phyloP scores from a whole-genome alignment of 1,140 invertebrate species.

The Lasaia peninsularis region DNA sequence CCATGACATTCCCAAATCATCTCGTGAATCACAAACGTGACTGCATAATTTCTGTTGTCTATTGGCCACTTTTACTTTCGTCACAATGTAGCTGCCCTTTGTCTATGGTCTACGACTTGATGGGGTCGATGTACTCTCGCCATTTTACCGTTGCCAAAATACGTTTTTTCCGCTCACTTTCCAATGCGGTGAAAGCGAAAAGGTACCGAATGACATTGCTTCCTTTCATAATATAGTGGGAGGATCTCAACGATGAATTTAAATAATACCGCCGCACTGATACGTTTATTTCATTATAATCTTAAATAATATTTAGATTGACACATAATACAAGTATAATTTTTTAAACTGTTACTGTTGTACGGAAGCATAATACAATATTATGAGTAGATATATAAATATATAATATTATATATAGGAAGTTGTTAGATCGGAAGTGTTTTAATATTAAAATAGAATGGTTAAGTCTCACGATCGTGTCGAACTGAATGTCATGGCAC shows the following conservation, averaged over 20 bases:
- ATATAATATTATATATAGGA: conserved; percentile 53
- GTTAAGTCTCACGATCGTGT: conserved; percentile 44
- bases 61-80: conserved; percentile 66
- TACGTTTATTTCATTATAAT: neutral
- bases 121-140: conserved; percentile 60
- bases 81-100: conserved; percentile 62
- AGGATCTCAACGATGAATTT: conserved; percentile 51
- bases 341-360: neutral
- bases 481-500: conserved; percentile 64
- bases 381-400: neutral
- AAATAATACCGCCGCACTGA: conserved; percentile 40
- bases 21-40: conserved; percentile 65
- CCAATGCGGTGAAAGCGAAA: conserved; percentile 76
- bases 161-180: conserved; percentile 76
- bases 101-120: conserved; percentile 65
- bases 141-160: conserved; percentile 74
- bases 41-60: conserved; percentile 36
- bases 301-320: too few relatives aligned
- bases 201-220: conserved; percentile 73
- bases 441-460: conserved; percentile 61
- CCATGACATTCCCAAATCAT: conserved; percentile 74
- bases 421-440: conserved; percentile 61
- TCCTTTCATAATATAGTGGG: conserved; percentile 75
- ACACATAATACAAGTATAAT: too few relatives aligned
- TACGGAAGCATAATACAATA: neutral